Evolutionary conservation across 2,113 vertebrate species (phyloP).

Genomic region (Takifugu bimaculatus): DNA sequence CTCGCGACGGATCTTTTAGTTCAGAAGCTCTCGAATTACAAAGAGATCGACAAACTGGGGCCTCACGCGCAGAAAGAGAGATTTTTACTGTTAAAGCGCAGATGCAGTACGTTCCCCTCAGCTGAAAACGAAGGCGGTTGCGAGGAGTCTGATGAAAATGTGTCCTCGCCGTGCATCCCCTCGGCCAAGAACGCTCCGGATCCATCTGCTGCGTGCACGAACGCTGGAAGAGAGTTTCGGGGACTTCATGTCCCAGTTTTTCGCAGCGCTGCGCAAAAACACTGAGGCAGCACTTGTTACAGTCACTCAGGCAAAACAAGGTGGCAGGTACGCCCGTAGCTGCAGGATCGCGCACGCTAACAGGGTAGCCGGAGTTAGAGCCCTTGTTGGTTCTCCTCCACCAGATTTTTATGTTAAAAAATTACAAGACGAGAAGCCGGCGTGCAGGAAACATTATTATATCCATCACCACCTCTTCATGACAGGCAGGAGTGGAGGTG

Average conservation of each 20-base stretch:
- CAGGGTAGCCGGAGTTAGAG: not conserved
- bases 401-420: no score
- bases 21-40: conserved; percentile 49
- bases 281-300: conserved; percentile 52
- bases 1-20: conserved; percentile 45
- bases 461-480: no score
- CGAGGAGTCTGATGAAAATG: conserved; percentile 50
- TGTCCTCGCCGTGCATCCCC: conserved; percentile 47
- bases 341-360: conserved; percentile 29
- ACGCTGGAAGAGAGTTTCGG: conserved; percentile 52
- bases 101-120: conserved; percentile 31
- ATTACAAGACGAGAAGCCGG: no score
- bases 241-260: conserved; percentile 61
- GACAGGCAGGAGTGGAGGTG: conserved; percentile 28
- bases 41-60: conserved; percentile 55
- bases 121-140: conserved; percentile 52
- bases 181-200: conserved; percentile 60
- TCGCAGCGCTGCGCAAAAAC: conserved; percentile 41
- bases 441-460: no score
- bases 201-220: conserved; percentile 64
- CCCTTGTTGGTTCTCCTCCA: not conserved
- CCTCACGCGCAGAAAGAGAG: conserved; percentile 44
- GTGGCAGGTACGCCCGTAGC: conserved; percentile 25
- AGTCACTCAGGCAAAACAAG: conserved; percentile 41
- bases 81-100: conserved; percentile 54